These are phyloP conservation scores for Lutjanus erythropterus DNA, from an alignment of 2,113 vertebrate species.

Conservation along the genomic window DNA sequence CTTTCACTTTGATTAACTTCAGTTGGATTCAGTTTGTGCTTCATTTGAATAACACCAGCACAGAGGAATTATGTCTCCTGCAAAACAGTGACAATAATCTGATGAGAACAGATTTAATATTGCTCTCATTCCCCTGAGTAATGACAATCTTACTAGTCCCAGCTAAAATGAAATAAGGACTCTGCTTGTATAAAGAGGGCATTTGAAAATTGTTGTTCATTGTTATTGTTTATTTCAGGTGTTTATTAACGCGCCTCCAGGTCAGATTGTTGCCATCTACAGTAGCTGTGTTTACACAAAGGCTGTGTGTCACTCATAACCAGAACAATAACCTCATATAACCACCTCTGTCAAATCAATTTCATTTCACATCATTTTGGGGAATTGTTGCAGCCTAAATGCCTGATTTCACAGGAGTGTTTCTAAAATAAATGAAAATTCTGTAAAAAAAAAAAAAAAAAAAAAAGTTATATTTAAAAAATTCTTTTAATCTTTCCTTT, in stretches of 20 bases:
- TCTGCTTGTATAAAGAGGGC: background rate
- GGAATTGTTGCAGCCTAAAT: no score
- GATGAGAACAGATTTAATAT: background rate
- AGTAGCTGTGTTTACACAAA: background rate
- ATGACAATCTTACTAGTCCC: background rate
- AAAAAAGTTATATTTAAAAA: no score
- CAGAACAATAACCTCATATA: background rate
- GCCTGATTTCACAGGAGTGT: no score
- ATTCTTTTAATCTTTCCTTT: no score
- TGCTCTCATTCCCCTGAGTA: background rate
- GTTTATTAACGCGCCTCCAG: no score
- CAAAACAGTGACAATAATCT: background rate
- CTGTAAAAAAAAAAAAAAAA: no score
- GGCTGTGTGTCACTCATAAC: background rate
- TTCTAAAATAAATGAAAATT: no score
- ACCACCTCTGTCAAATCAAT: background rate
- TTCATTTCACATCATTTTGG: background rate
- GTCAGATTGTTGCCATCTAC: background rate
- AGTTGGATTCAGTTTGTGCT: background rate
- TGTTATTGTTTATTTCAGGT: no score
- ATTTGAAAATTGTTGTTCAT: no score
- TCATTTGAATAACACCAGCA: no score
- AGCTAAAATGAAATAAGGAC: background rate
- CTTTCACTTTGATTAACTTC: background rate
- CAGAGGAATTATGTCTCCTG: background rate